Conservation (phyloP, 2,888 invertebrate species). For the Choristoneura rosaceana region DNA sequence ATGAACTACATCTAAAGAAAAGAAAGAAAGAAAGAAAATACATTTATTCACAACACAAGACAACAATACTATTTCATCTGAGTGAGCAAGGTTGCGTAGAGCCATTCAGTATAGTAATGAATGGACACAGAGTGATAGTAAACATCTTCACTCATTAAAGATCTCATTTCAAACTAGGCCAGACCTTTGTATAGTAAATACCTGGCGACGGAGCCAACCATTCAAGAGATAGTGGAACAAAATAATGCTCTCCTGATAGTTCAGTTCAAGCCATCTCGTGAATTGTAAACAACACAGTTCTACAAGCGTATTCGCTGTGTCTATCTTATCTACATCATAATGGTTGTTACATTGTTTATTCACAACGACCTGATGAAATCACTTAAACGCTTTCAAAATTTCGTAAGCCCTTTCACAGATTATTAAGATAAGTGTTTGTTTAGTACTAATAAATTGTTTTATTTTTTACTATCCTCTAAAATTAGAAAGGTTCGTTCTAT, state of each 20-base stretch:
- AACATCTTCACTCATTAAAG: conserved; percentile 17
- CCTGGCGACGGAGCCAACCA: conserved; percentile 26
- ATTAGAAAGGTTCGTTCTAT: not conserved
- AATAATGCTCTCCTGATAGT: conserved; percentile 21
- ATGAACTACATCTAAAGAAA: too few species aligned
- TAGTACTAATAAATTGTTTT: conserved; percentile 1
- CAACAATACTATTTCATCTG: too few species aligned
- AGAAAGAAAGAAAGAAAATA: too few species aligned
- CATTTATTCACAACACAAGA: too few species aligned
- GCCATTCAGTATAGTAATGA: not conserved
- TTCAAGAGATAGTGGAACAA: conserved; percentile 27
- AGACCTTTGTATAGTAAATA: conserved; percentile 5
- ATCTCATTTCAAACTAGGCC: conserved; percentile 27
- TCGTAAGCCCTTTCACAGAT: conserved; percentile 27
- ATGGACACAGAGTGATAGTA: not conserved
- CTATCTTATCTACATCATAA: conserved; percentile 39
- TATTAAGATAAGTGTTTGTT: conserved; percentile 9
- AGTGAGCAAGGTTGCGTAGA: not conserved
- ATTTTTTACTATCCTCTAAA: not conserved
- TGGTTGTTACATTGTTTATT: conserved; percentile 31
- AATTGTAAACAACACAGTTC: conserved; percentile 12
- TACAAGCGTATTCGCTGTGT: conserved; percentile 12
- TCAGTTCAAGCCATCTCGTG: conserved; percentile 9
- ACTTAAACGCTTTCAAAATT: conserved; percentile 27
- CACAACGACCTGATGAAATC: conserved; percentile 37